phyloP scores from a whole-genome alignment of 2,113 vertebrate species.

The Corythornis madagascariensis region DNA sequence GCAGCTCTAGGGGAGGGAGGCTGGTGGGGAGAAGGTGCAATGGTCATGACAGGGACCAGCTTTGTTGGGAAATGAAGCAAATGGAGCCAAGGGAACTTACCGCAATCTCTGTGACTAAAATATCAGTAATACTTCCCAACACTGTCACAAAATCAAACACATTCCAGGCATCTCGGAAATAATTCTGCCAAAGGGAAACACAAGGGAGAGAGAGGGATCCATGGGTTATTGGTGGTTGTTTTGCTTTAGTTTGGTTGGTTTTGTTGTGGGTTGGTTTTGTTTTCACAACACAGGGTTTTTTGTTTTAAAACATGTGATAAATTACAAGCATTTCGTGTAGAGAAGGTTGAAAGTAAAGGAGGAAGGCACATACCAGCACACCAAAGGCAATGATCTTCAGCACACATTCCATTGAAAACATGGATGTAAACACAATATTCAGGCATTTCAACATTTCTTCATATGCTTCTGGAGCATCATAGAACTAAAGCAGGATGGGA shows the following conservation, averaged over 20 bases:
- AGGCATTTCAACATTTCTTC: slow-evolving; percentile 94
- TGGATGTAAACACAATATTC: slow-evolving; percentile 93
- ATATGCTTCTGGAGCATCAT: slow-evolving; percentile 88
- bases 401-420: slow-evolving; percentile 95
- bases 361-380: slow-evolving; percentile 83
- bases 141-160: slow-evolving; percentile 98
- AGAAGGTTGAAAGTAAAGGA: neutral
- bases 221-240: neutral
- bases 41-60: neutral
- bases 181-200: slow-evolving; percentile 82
- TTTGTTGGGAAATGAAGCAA: neutral
- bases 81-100: slow-evolving; percentile 78
- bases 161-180: slow-evolving; percentile 97
- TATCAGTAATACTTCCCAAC: slow-evolving; percentile 98
- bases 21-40: neutral
- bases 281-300: neutral
- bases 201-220: neutral
- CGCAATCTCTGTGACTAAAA: slow-evolving; percentile 97
- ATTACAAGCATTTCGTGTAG: neutral
- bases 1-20: neutral
- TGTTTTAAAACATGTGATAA: neutral
- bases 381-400: slow-evolving; percentile 97
- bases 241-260: neutral
- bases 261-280: neutral
- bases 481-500: slow-evolving; percentile 78